Conservation (phyloP, 1,140 invertebrate species). For the Dysdera silvatica region DNA sequence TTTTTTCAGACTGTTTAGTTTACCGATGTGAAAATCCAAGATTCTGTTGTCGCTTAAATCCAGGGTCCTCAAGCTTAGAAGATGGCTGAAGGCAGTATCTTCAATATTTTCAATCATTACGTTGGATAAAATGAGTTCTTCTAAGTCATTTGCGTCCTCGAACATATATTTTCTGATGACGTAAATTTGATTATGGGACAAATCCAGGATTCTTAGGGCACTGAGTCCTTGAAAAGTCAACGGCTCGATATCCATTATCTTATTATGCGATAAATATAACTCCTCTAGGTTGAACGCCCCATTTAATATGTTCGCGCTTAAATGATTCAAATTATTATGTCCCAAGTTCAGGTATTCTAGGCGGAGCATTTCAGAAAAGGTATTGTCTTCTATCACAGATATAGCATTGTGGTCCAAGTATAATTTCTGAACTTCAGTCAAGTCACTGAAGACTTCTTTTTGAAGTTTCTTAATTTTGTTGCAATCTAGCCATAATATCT, state of each 20-base stretch:
- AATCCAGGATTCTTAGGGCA: slow-evolving; percentile 53
- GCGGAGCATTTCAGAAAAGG: slow-evolving; percentile 64
- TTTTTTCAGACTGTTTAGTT: slow-evolving; percentile 11
- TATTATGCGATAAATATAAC: slow-evolving; percentile 55
- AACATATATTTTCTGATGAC: slow-evolving; percentile 48
- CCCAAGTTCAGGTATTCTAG: slow-evolving; percentile 55
- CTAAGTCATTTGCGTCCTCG: slow-evolving; percentile 52
- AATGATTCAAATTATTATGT: slow-evolving; percentile 38
- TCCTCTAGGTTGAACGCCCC: slow-evolving; percentile 61
- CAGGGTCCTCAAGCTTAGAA: slow-evolving; percentile 58
- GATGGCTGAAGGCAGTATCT: slow-evolving; percentile 53
- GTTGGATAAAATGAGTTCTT: slow-evolving; percentile 53
- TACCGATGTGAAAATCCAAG: slow-evolving; percentile 27
- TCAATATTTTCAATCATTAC: slow-evolving; percentile 56
- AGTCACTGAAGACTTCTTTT: slow-evolving; percentile 61
- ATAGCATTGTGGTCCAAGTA: slow-evolving; percentile 77
- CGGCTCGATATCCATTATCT: slow-evolving; percentile 49
- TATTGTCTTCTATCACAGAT: slow-evolving; percentile 63
- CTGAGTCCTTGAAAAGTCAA: slow-evolving; percentile 53
- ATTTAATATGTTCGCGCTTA: slow-evolving; percentile 45
- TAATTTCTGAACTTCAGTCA: slow-evolving; percentile 62
- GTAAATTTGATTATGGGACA: slow-evolving; percentile 53
- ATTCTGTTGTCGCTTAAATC: slow-evolving; percentile 65
- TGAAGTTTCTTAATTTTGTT: slow-evolving; percentile 70
- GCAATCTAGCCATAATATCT: slow-evolving; percentile 76